phyloP scores from a whole-genome alignment of 2,113 vertebrate genomes.

The Ophthalmolycus amberensis region DNA sequence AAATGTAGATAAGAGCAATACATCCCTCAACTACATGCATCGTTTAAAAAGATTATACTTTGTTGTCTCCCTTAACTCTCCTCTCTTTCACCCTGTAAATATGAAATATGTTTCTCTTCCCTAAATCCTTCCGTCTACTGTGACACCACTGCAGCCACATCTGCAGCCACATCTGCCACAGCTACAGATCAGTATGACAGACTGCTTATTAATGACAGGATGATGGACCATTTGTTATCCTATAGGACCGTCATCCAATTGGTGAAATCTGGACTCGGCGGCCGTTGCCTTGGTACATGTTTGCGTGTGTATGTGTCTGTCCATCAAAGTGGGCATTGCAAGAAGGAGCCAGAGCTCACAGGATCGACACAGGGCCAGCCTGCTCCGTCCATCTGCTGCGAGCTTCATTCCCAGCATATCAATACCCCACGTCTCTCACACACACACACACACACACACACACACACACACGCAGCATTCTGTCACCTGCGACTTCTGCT shows the following conservation, averaged over 20 bases:
- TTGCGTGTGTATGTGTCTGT: slow-evolving; percentile 28
- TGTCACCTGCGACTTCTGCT: slow-evolving; percentile 65
- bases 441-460: slow-evolving; percentile 32
- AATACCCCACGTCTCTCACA: slow-evolving; percentile 63
- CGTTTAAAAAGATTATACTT: slow-evolving; percentile 30
- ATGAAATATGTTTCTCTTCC: neutral
- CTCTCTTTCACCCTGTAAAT: neutral
- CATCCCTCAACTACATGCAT: slow-evolving; percentile 16
- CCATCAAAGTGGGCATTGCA: slow-evolving; percentile 67
- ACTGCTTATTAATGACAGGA: slow-evolving; percentile 65
- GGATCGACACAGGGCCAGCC: slow-evolving; percentile 74
- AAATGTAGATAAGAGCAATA: slow-evolving; percentile 42
- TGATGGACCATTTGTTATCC: slow-evolving; percentile 57
- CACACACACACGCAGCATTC: slow-evolving; percentile 38
- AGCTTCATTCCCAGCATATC: slow-evolving; percentile 79
- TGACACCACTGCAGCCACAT: slow-evolving; percentile 50
- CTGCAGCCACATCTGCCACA: slow-evolving; percentile 58
- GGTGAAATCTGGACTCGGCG: slow-evolving; percentile 41
- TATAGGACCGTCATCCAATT: slow-evolving; percentile 52
- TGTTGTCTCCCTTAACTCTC: slow-evolving; percentile 1
- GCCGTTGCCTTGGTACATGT: slow-evolving; percentile 16
- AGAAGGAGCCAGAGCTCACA: slow-evolving; percentile 74
- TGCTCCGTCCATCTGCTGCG: slow-evolving; percentile 81
- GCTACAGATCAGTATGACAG: slow-evolving; percentile 41
- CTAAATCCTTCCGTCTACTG: slow-evolving; percentile 9